Evolutionary conservation across 1,140 invertebrate species (phyloP), one percentile per base, ranked within the genome.

Genomic region (Drosophila orosa): DNA sequence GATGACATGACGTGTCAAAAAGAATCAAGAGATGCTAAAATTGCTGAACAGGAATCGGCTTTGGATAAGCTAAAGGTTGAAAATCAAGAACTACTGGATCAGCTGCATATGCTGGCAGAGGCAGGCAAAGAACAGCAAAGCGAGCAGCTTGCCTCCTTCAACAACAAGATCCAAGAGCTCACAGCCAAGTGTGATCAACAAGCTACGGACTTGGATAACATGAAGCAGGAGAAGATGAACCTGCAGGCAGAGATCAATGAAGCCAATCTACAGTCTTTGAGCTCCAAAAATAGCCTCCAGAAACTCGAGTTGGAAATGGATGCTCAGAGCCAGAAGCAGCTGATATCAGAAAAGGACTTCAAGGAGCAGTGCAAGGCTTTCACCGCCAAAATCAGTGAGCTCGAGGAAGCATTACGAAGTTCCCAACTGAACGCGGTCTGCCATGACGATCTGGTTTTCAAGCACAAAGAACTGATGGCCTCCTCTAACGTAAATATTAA

Each of bases 21-120:
- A 4, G 25, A 19, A 1, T 17, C 9, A 1, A 35, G 6, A 12
- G 12, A n/a, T 22, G 19, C 8, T 2, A 35, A n/a, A n/a, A 9
- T 25, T 24, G 9, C n/a, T 13, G 35, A 68, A 19, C 55, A 59
- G 13, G 13, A 61, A 8, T 15, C 44, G 22, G 55, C 22, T 17
- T 13, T 75, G 3, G 29, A 76, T 7, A 22, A 55, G 8, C 13
- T 87, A 1, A 31, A 39, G 6, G 31, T 48, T 5, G 83, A 81
- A 19, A 86, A 82, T n/a, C 42, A 62, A 3, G 50, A 82, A 15
- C 27, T 87, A 0, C 47, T 66, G 19, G 27, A 73, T 13, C 45
- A 78, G 7, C 44, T 87, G 3, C 42, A 73, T 17, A 13, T 12
- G 10, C 54, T 74, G 19, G 19, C 10, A n/a, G 22, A 50, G 15